phyloP scores from a whole-genome alignment of 2,113 vertebrate genomes.

The Galeopterus variegatus region DNA sequence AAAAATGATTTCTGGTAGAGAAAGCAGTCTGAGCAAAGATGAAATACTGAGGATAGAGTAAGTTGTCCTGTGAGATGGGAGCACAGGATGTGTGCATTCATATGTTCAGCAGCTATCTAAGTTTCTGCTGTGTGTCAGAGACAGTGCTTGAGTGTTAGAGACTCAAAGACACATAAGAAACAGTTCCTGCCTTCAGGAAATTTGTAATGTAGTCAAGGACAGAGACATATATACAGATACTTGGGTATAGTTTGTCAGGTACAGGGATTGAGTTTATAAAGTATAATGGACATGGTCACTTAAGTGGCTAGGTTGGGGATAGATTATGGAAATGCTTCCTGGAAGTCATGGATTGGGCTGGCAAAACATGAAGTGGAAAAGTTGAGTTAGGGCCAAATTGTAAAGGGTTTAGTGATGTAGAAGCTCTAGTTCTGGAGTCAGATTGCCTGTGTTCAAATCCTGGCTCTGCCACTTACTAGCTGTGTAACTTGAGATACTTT shows the following conservation, averaged over 20 bases:
- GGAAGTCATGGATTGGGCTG: not conserved
- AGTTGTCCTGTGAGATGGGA: not conserved
- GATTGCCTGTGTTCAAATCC: not conserved
- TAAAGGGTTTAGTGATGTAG: not conserved
- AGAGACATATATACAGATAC: slow-evolving; percentile 30
- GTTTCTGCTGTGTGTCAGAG: not conserved
- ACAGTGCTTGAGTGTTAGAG: not conserved
- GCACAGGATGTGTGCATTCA: not conserved
- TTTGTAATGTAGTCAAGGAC: not conserved
- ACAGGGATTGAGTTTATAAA: not conserved
- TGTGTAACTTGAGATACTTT: not conserved
- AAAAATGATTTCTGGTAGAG: not conserved
- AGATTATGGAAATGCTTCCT: not conserved
- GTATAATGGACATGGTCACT: not conserved
- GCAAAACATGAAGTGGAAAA: not conserved
- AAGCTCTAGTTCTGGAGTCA: not conserved
- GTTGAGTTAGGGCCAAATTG: not conserved
- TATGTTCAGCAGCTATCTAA: not conserved
- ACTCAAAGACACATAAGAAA: slow-evolving; percentile 7
- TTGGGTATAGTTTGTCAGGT: not conserved
- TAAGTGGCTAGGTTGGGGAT: not conserved
- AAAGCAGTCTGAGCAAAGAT: slow-evolving; percentile 20
- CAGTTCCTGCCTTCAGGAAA: not conserved
- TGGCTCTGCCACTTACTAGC: not conserved
- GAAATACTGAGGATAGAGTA: not conserved